phyloP scores from a whole-genome alignment of 2,888 invertebrate genomes.

The Thumatha senex region DNA sequence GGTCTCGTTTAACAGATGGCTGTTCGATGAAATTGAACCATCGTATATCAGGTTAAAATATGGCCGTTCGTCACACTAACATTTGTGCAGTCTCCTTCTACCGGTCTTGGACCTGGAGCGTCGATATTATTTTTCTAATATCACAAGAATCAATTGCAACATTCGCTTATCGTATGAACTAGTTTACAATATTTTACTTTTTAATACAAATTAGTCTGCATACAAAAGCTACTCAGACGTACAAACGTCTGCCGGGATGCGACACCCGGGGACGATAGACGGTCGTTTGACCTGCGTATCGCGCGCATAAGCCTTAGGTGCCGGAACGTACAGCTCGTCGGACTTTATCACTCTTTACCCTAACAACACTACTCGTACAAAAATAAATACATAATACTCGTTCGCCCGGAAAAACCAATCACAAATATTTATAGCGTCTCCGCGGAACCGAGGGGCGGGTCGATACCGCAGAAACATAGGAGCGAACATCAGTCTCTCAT shows the following conservation, averaged over 20 bases:
- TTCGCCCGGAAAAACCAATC: slow-evolving; percentile 56
- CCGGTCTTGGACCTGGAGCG: slow-evolving; percentile 31
- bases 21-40: slow-evolving; percentile 22
- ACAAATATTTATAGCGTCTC: slow-evolving; percentile 26
- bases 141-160: slow-evolving; percentile 76
- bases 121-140: slow-evolving; percentile 67
- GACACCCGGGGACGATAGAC: slow-evolving; percentile 37
- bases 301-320: slow-evolving; percentile 34
- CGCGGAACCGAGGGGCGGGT: slow-evolving; percentile 20
- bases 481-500: slow-evolving; percentile 56
- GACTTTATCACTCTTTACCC: slow-evolving; percentile 48
- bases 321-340: slow-evolving; percentile 30
- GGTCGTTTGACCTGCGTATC: slow-evolving; percentile 30
- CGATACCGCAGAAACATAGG: slow-evolving; percentile 32
- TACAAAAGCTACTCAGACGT: slow-evolving; percentile 61
- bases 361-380: slow-evolving; percentile 52
- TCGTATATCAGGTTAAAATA: slow-evolving; percentile 71
- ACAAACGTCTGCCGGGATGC: slow-evolving; percentile 65
- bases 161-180: slow-evolving; percentile 55
- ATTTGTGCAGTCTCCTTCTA: slow-evolving; percentile 65
- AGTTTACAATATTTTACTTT: slow-evolving; percentile 39
- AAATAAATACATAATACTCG: slow-evolving; percentile 69
- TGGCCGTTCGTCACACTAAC: slow-evolving; percentile 72
- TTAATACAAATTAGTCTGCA: slow-evolving; percentile 40
- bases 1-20: slow-evolving; percentile 31